Evolutionary conservation across 2,113 vertebrate species (phyloP).

Genomic region (Agelaius phoeniceus): DNA sequence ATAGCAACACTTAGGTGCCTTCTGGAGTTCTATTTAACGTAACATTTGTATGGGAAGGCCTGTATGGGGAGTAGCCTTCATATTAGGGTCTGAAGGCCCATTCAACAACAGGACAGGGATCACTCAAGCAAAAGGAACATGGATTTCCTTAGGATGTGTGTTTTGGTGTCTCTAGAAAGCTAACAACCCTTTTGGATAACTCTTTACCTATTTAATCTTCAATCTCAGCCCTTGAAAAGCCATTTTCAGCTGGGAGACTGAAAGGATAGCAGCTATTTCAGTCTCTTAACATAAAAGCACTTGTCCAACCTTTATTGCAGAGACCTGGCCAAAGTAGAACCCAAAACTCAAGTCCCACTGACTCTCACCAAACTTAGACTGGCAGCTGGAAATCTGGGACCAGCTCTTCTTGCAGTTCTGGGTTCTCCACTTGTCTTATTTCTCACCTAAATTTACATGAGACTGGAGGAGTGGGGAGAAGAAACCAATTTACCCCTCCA

Average conservation of each 20-base stretch:
- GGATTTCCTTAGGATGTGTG: neutral
- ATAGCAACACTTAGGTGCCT: neutral
- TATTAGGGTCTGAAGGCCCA: neutral
- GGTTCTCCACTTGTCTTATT: neutral
- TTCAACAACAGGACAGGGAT: neutral
- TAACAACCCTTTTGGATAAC: neutral
- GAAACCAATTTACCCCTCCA: neutral
- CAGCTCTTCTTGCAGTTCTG: neutral
- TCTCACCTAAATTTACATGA: neutral
- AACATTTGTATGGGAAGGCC: neutral
- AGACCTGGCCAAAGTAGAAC: neutral
- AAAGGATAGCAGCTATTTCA: neutral
- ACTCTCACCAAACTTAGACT: neutral
- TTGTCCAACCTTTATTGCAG: neutral
- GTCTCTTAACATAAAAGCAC: neutral
- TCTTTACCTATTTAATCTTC: neutral
- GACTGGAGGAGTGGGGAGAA: neutral
- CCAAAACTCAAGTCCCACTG: neutral
- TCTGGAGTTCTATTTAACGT: neutral
- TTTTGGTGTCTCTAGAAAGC: neutral
- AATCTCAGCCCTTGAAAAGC: neutral
- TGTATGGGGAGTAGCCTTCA: neutral
- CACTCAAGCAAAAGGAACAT: neutral
- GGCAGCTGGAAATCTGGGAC: neutral
- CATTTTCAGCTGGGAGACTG: neutral